Base-by-base conservation (phyloP, 92 coral and sea anemone species). In the Montipora capitata region DNA sequence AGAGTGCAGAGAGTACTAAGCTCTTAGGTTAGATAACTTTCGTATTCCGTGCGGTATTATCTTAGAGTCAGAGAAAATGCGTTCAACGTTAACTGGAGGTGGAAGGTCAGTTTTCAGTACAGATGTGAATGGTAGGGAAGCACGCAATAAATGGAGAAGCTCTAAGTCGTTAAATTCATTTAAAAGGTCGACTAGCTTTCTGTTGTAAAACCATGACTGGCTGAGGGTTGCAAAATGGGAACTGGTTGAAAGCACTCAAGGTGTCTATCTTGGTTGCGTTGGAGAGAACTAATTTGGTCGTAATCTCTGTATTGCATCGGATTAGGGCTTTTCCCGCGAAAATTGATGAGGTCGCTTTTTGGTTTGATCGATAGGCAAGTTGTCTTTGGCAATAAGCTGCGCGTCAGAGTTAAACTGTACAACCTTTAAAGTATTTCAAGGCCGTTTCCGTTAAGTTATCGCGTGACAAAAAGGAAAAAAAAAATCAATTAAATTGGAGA, bases 61-160 rank as follows among this genome's bases (percentile, higher is more conserved):
- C 63, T 59, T 48, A 58, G 56, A 68, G 69, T 79, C 68, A 57
- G 51, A 7, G 49, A 56, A 56, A 67, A 67, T 67, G 72, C 51
- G 7, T 12, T 51, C 62, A 45, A 79, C 42, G 74, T 64, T 65
- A 35, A 61, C 27, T 12, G 40, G 48, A 48, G 58, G 12, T 43
- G 61, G 13, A 78, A 65, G 41, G 69, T 58, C 66, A 76, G 4
- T 14, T 40, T 57, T 39, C 44, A 0, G n/a, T 15, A 12, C 15
- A 56, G 17, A 13, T 38, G 39, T 56, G 49, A 76, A 76, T 38
- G 40, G 5, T 35, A 38, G 2, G 6, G 3, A 18, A 35, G 4
- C 72, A 12, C 43, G 4, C 4, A 4, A 10, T 38, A 35, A 35
- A 35, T 10, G n/a, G 15, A 10, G 71, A 67, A 67, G 3, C n/a